Base-by-base conservation (phyloP, 1,140 invertebrate species). In the Theocolax elegans region DNA sequence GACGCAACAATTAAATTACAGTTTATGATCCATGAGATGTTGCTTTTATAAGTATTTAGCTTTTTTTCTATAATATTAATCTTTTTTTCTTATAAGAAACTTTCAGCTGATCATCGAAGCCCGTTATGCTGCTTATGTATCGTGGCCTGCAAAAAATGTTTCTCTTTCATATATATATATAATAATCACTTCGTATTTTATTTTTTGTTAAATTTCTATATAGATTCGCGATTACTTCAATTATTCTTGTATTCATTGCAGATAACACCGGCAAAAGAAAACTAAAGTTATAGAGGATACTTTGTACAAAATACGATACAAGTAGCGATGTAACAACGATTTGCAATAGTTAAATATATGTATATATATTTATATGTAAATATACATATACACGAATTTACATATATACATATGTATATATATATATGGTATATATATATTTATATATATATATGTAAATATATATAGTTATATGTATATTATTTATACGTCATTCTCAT, bases 271-370 rank as follows among this genome's bases (percentile, higher is more conserved):
- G 82, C 80, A 73, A 83, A 85, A 81, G 72, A 76, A 79, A 80
- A 80, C 76, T 77, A 78, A 81, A 80, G 71, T 63, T 83, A 75
- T 68, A 74, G 72, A 79, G 77, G 79, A 81, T 82, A 82, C 74
- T 85, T 83, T 85, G 82, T 85, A 85, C 82, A 85, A 85, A 83
- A 85, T 83, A 81, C 80, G 77, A 85, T 84, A 78, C 76, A 82
- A 83, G 79, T 84, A 84, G 83, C 81, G 79, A 84, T 83, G 77
- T 83, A 84, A 84, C 81, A 85, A 85, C 79, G 80, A 77, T 83
- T 83, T 84, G 81, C 82, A 80, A 84, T 83, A 84, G 77, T 83
- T 81, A 82, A 81, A 83, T 85, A 83, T 79, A 75, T 73, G 54
- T 63, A 64, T 64, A 54, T 67, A 19, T 69, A 46, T 68, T 1